Evolutionary conservation across 2,797 vertebrate species (phyloP), one percentile per base, ranked within the genome.

Genomic region (Eulemur mongoz): DNA sequence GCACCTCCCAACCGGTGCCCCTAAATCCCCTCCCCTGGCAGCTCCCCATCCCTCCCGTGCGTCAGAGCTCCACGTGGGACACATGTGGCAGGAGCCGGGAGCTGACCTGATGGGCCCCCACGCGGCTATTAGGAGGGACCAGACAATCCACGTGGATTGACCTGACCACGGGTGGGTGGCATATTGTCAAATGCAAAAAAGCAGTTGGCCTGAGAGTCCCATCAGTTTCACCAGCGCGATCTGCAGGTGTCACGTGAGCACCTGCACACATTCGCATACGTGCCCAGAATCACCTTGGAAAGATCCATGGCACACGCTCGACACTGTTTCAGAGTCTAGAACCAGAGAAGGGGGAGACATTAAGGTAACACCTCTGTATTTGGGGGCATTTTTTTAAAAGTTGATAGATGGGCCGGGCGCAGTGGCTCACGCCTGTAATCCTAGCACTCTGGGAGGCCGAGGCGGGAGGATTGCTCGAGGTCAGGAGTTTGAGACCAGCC

Each of bases 261-360:
- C 0, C 0, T 5, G 2, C 0, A 2, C 15, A 4, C 30, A 7
- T 67, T 10, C 30, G 11, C 38, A 14, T 0, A 4, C 5, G 3
- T 15, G 59, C 59, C 18, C n/a, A 43, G 67, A 40, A 20, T 35
- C 5, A 0, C 0, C 2, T 32, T 61, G n/a, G 59, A 81, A 85
- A 52, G 48, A 38, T 7, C 5, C 7, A 5, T 18, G 18, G 8
- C 85, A n/a, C 23, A n/a, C 32, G 0, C n/a, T 4, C 45, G 23
- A 18, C 54, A 2, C 27, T 8, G 9, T 59, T 61, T 81, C 72
- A 27, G 20, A 25, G 22, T 30, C 83, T 59, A 67, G 23, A 88
- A 88, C 72, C 54, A 69, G 20, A 81, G 65, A 35, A 54, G 25
- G 32, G 35, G 38, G 65, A 61, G 23, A 54, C 8, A 11, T 10